Evolutionary conservation across 2,888 invertebrate genomes (phyloP), one percentile per base, ranked within the genome.

Genomic region (Apotomis turbidana): DNA sequence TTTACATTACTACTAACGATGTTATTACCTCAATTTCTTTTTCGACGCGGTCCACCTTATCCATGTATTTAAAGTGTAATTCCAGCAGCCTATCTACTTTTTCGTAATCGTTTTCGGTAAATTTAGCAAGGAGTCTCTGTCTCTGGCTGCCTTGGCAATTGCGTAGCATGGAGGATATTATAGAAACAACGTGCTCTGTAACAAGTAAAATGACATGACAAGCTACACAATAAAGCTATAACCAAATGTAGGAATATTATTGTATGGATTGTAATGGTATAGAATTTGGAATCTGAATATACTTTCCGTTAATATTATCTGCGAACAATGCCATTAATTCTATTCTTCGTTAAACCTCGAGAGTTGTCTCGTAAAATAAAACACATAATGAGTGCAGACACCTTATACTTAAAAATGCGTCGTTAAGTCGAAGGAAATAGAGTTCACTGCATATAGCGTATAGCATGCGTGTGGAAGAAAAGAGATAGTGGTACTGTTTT

Each of bases 11-110:
- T 27, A 27, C 27, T 27, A 27, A 27, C 27, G 27, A 27, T 6
- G 6, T 41, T 57, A 61, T 36, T 60, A 91, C 93, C 89, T 97
- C 96, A 81, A 98, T 96, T 79, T 95, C 95, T 27, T 95, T 95
- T 87, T 98, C 98, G 2, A 97, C 95, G 63, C 95, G 93, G 81
- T 98, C 97, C 0, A 99, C 98, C 92, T 98, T 98, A 80, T 98
- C 98, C 87, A 98, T 94, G 89, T 99, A 99, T 86, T 99, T 99
- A 84, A 99, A 98, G 91, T 99, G 99, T 75, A 99, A 92, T 88
- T 99, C 99, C 85, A 99, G 94, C 58, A 99, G 94, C 74, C 99
- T 94, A 88, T 99, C 99, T 0, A 99, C 98, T 93, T 99, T 99
- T 88, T 99, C 99, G 81, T 98, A 97, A 87, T 99, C 99, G 84